Conservation (phyloP, 2,113 vertebrate genomes). For the Gallinago paraguaiae region DNA sequence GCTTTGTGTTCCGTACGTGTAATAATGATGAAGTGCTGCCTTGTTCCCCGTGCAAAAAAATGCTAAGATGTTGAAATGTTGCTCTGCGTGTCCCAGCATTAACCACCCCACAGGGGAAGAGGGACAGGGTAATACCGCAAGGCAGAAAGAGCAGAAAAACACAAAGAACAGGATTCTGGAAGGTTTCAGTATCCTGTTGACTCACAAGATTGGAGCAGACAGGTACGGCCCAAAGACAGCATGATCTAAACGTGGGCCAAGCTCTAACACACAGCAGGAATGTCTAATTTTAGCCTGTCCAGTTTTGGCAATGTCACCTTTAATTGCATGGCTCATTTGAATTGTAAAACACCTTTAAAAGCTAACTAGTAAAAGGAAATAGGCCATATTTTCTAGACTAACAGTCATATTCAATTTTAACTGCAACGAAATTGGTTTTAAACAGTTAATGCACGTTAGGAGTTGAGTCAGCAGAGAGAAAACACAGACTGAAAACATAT, state of each 20-base stretch:
- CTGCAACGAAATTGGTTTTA: slow-evolving; percentile 35
- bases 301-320: slow-evolving; percentile 65
- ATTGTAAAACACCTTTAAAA: slow-evolving; percentile 66
- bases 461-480: background rate
- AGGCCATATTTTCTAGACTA: slow-evolving; percentile 46
- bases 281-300: slow-evolving; percentile 64
- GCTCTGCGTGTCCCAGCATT: background rate
- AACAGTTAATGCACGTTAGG: slow-evolving; percentile 13
- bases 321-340: slow-evolving; percentile 68
- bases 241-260: slow-evolving; percentile 42
- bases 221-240: slow-evolving; percentile 69
- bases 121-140: slow-evolving; percentile 1
- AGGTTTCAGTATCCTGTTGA: slow-evolving; percentile 58
- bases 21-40: rapidly evolving
- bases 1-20: background rate
- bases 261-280: slow-evolving; percentile 63
- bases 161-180: slow-evolving; percentile 56
- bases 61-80: rapidly evolving
- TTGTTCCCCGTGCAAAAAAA: background rate
- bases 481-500: background rate
- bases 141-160: background rate
- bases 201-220: slow-evolving; percentile 64
- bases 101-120: background rate
- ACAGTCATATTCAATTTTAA: slow-evolving; percentile 57
- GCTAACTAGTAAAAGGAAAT: slow-evolving; percentile 65